A percentile compares a stretch with the other conserved stretches of the same genome.
phyloP scores from a whole-genome alignment of 1,140 invertebrate species.

The Trissolcus basalis region DNA sequence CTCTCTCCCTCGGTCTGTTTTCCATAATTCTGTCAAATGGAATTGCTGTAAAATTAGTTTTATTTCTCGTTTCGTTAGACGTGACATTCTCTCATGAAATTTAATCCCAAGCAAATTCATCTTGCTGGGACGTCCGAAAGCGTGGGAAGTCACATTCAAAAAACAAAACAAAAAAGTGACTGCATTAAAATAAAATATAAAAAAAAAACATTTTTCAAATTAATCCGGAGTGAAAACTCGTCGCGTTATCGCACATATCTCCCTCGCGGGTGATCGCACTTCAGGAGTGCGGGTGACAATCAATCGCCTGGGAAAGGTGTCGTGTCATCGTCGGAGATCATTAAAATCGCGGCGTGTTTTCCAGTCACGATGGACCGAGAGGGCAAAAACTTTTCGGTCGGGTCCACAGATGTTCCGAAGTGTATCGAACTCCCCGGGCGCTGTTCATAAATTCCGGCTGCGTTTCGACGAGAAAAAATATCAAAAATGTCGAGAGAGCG shows the following conservation, averaged over 20 bases:
- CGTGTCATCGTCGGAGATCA: not conserved
- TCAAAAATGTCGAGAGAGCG: not conserved
- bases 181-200: no score
- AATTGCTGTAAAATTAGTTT: no score
- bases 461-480: constrained; percentile 10
- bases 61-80: no score
- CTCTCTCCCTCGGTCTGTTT: no score
- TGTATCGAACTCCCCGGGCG: not conserved
- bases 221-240: no score
- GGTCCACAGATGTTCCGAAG: not conserved
- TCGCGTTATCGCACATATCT: not conserved
- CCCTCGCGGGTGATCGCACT: not conserved
- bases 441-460: constrained; percentile 14
- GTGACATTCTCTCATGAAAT: no score
- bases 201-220: no score
- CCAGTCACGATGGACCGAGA: not conserved
- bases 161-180: no score
- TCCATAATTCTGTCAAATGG: no score
- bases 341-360: not conserved
- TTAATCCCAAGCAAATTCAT: no score
- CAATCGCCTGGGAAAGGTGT: not conserved
- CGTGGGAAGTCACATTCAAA: no score
- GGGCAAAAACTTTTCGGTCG: not conserved
- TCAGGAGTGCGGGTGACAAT: not conserved
- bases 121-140: no score